A percentile compares a stretch with the other conserved stretches of the same genome.
Evolutionary conservation across 2,113 vertebrate genomes (phyloP).

Genomic region (Mus spicilegus): DNA sequence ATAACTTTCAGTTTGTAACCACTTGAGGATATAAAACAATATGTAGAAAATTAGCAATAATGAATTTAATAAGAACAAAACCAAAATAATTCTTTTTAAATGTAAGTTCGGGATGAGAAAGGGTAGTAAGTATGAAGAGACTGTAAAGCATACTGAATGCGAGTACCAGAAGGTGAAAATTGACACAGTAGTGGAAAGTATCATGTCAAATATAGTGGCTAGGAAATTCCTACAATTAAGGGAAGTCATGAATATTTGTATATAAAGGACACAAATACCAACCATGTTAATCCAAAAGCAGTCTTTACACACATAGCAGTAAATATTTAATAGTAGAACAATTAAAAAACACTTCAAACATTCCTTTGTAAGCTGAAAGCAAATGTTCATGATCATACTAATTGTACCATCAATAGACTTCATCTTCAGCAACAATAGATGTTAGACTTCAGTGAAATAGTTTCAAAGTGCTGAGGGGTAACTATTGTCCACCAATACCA

Average conservation of each 20-base stretch:
- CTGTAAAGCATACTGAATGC: background rate
- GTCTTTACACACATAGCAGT: background rate
- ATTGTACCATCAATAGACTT: background rate
- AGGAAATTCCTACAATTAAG: background rate
- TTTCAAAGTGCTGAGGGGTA: background rate
- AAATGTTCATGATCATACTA: background rate
- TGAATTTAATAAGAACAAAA: background rate
- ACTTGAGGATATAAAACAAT: background rate
- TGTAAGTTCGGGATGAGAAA: background rate
- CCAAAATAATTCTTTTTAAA: background rate
- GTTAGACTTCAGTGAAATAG: background rate
- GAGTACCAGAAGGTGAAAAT: background rate
- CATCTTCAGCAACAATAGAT: background rate
- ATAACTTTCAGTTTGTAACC: background rate
- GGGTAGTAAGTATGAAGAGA: background rate
- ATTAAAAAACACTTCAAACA: background rate
- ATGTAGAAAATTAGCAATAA: background rate
- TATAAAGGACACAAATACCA: background rate
- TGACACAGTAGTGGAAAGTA: background rate
- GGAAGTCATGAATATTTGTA: background rate
- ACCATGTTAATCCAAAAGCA: background rate
- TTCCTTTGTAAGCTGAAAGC: background rate
- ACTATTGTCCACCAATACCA: background rate
- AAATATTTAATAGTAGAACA: background rate
- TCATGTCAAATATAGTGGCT: background rate